Base-by-base conservation (phyloP, 2,113 vertebrate species). In the Boleophthalmus pectinirostris region DNA sequence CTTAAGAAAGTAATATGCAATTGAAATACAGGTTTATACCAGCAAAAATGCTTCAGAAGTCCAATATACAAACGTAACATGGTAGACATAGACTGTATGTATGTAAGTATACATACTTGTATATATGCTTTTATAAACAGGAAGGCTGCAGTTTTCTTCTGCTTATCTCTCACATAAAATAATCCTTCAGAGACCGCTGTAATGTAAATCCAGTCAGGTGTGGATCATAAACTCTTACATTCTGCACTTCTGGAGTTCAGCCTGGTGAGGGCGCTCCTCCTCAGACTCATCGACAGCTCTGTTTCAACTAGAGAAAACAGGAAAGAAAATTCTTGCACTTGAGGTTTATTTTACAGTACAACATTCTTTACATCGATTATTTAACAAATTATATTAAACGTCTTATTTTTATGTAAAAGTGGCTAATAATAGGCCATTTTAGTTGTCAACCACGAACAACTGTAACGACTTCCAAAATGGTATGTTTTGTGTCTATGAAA, bases 301-400 rank as follows among this genome's bases (percentile, higher is more conserved):
- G 88, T 75, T 1, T 97, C 85, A 61, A 86, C 96, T 98, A 1
- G 7, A 21, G 1, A 2, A 20, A 51, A 51, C 49, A 51, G 18
- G n/a, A n/a, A n/a, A 10, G 20, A 11, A 8, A 9, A 10, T n/a
- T 10, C 20, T 7, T 21, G 21, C 1, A 18, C 51, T 11, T 54
- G 20, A 5, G 5, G 5, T 20, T 20, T 5, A n/a, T 49, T 49
- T 47, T 3, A 47, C 12, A 47, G 46, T 29, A 29, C 29, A 29
- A 38, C 2, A 8, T 38, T 38, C 1, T 38, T 38, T 38, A 5
- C 5, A 38, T 38, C 6, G 16, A 20, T n/a, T 53, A n/a, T 16
- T 51, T 51, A 18, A n/a, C 18, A 29, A 4, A 15, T n/a, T 51
- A 18, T 51, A 7, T 6, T 51, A 18, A 51, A 51, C 14, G 3